Conservation (phyloP, 2,888 invertebrate genomes). For the Orchestes rusci region DNA sequence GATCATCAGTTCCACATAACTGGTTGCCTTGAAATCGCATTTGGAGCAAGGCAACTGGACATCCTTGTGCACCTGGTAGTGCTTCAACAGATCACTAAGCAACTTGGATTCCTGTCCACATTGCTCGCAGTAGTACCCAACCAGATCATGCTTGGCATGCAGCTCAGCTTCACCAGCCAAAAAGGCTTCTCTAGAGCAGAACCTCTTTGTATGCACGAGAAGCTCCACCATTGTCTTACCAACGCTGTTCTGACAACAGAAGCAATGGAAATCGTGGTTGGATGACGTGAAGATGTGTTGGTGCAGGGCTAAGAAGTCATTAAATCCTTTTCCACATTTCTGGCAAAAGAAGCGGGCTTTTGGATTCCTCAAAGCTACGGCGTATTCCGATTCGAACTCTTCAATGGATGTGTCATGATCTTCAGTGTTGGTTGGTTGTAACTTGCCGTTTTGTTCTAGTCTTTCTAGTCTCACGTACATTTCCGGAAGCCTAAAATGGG, state of each 20-base stretch:
- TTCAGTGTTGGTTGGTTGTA: no score
- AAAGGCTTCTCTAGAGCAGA: slow-evolving; percentile 5
- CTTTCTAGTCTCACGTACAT: no score
- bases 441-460: no score
- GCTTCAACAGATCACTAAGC: slow-evolving; percentile 5
- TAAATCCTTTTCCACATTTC: slow-evolving; percentile 9
- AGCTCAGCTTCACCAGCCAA: slow-evolving; percentile 1
- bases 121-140: slow-evolving; percentile 14
- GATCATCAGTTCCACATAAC: slow-evolving; percentile 4
- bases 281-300: background rate
- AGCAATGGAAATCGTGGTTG: slow-evolving; percentile 11
- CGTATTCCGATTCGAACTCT: no score
- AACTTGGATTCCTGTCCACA: slow-evolving; percentile 6
- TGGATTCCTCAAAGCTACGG: no score
- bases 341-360: slow-evolving; percentile 9
- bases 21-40: background rate
- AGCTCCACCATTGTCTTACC: slow-evolving; percentile 9
- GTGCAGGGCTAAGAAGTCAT: slow-evolving; percentile 1
- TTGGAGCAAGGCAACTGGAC: slow-evolving; percentile 5
- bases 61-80: slow-evolving; percentile 5
- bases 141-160: background rate
- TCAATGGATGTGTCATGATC: no score
- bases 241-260: slow-evolving; percentile 8
- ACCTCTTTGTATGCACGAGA: slow-evolving; percentile 7
- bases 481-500: no score